These are phyloP conservation scores for Oncorhynchus mykiss DNA, from an alignment of 2,113 vertebrate species.

Conservation along the genomic window DNA sequence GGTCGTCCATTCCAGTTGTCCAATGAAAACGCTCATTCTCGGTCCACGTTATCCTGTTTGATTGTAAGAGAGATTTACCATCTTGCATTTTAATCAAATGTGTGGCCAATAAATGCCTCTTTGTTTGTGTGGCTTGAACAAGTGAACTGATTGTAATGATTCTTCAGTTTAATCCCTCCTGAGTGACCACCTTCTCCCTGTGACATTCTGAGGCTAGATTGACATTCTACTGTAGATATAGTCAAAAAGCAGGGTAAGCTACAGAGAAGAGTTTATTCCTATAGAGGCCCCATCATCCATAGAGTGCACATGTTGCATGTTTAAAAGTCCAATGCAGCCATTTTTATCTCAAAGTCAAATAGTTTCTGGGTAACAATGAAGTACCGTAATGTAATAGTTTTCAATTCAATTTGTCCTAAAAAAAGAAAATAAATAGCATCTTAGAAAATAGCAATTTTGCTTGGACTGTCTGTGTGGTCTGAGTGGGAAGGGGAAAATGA, in stretches of 20 bases:
- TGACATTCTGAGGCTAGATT: constrained; percentile 73
- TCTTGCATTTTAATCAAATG: constrained; percentile 67
- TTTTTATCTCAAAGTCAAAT: too few species aligned
- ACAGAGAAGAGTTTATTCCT: background rate
- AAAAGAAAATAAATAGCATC: too few species aligned
- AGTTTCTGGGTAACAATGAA: too few species aligned
- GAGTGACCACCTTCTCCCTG: constrained; percentile 76
- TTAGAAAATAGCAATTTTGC: too few species aligned
- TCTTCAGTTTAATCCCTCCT: constrained; percentile 83
- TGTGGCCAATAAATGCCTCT: constrained; percentile 78
- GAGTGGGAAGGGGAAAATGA: too few species aligned
- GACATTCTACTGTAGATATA: constrained; percentile 77
- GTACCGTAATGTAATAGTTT: too few species aligned
- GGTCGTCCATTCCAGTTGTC: constrained; percentile 30
- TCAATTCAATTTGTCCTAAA: too few species aligned
- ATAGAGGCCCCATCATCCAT: background rate
- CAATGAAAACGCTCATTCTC: constrained; percentile 46
- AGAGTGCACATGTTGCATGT: too few species aligned
- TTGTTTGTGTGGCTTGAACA: constrained; percentile 80
- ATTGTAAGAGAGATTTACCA: constrained; percentile 62
- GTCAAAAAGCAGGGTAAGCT: background rate
- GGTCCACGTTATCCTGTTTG: constrained; percentile 48
- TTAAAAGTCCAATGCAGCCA: too few species aligned
- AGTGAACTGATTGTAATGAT: constrained; percentile 75
- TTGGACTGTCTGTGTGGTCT: too few species aligned